Evolutionary conservation across 2,797 vertebrate genomes (phyloP), one percentile per base, ranked within the genome.

Genomic region (Manis pentadactyla): DNA sequence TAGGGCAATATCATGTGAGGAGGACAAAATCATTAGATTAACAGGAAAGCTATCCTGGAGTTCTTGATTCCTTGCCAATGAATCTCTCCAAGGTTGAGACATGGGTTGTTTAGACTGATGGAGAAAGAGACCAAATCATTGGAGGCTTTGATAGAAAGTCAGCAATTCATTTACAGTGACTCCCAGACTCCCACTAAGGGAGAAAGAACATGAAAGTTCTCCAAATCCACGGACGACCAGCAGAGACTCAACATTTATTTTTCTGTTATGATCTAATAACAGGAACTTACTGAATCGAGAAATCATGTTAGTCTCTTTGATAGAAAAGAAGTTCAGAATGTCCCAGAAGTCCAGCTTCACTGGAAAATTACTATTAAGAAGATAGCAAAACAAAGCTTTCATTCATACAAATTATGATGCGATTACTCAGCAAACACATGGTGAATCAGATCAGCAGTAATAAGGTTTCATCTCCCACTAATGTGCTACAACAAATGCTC

Each of bases 301-400:
- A 85, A 61, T 18, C 5, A 57, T n/a, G 25, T 25, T 64, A 49
- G 51, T 13, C 53, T 94, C 31, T 83, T 71, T 21, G 10, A 79
- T 51, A 39, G 66, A 75, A 66, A 78, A 64, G 27, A 92, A 63
- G 92, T 77, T 57, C 29, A 68, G 49, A 83, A 25, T 74, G 61
- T 53, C n/a, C 23, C 1, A 0, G 55, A 94, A 90, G 51, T 69
- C 34, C 55, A 74, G 18, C 5, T 25, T 46, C 42, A 4, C 14
- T 73, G 15, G 92, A 68, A 82, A 90, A 87, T 46, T 57, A 14
- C 31, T 29, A 2, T 31, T 61, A 57, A 87, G 87, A 37, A 83
- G 31, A 78, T 3, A 95, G 21, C n/a, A 83, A 89, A 81, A 82
- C 51, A 93, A 93, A 64, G 64, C 21, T 64, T 93, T 87, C 57